phyloP scores from a whole-genome alignment of 2,888 invertebrate genomes.

The Metallyticus violacea region DNA sequence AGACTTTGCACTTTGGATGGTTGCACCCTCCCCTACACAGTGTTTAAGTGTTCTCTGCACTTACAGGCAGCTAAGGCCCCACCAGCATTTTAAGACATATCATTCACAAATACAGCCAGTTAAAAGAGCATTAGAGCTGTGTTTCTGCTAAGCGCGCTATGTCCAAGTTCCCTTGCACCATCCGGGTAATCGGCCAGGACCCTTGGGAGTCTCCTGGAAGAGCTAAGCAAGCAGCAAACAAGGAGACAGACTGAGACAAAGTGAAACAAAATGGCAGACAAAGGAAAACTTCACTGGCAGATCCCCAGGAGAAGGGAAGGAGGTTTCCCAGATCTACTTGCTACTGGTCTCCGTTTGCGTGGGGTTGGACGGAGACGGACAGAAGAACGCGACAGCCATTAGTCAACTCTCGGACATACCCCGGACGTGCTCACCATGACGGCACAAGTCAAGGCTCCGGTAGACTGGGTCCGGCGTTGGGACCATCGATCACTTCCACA shows the following conservation, averaged over 20 bases:
- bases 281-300: slow-evolving; percentile 3
- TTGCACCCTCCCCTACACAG: too few relatives aligned
- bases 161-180: neutral
- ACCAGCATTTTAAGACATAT: too few relatives aligned
- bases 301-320: neutral
- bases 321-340: neutral
- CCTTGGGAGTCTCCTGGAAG: neutral
- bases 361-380: slow-evolving; percentile 14
- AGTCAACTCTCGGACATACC: slow-evolving; percentile 10
- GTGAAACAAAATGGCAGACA: slow-evolving; percentile 21
- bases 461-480: neutral
- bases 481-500: neutral
- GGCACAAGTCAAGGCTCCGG: neutral
- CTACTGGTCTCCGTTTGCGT: neutral
- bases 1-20: too few relatives aligned
- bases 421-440: slow-evolving; percentile 2
- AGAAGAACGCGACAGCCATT: slow-evolving; percentile 24
- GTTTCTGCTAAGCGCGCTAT: neutral
- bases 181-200: neutral
- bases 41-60: too few relatives aligned
- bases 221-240: neutral
- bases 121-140: too few relatives aligned
- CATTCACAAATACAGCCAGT: too few relatives aligned
- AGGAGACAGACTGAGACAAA: slow-evolving; percentile 21
- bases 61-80: too few relatives aligned